Conservation (phyloP, 92 coral and sea anemone genomes). For the Scolanthus callimorphus region DNA sequence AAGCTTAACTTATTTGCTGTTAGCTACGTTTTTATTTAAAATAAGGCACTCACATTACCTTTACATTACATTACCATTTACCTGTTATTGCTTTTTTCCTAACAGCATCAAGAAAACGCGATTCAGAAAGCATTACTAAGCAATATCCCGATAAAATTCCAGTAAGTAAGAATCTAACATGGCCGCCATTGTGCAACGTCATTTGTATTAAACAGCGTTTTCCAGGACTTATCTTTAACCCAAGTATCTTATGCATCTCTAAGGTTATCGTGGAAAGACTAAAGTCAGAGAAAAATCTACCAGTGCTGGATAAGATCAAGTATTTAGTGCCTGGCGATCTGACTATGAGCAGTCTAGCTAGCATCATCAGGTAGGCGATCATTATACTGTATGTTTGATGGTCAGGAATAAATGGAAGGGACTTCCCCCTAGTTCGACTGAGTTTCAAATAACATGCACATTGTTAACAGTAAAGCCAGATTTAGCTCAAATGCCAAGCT, state of each 20-base stretch:
- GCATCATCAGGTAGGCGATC: constrained; percentile 91
- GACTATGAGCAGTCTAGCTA: constrained; percentile 96
- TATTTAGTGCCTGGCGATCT: constrained; percentile 93
- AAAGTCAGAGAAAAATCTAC: constrained; percentile 83
- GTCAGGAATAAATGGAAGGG: no score
- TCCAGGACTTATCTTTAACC: not conserved
- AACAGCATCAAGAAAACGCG: constrained; percentile 91
- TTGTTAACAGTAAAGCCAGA: no score
- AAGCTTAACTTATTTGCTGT: no score
- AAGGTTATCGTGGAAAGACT: constrained; percentile 96
- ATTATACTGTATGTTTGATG: no score
- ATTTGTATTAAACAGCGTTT: no score
- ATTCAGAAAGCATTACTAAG: constrained; percentile 84
- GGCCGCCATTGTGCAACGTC: constrained; percentile 3
- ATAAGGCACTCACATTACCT: no score
- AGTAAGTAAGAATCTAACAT: constrained; percentile 42
- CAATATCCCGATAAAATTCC: constrained; percentile 99
- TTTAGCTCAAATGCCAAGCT: no score
- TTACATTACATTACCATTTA: no score
- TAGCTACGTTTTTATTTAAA: no score
- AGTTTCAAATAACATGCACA: no score
- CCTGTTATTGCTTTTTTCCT: no score
- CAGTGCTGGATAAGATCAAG: constrained; percentile 94
- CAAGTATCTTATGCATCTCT: not conserved
- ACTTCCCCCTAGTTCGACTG: no score